A percentile compares a stretch with the other conserved stretches of the same genome.
phyloP scores from a whole-genome alignment of 1,140 invertebrate species.

The Ostrea denselamellosa region DNA sequence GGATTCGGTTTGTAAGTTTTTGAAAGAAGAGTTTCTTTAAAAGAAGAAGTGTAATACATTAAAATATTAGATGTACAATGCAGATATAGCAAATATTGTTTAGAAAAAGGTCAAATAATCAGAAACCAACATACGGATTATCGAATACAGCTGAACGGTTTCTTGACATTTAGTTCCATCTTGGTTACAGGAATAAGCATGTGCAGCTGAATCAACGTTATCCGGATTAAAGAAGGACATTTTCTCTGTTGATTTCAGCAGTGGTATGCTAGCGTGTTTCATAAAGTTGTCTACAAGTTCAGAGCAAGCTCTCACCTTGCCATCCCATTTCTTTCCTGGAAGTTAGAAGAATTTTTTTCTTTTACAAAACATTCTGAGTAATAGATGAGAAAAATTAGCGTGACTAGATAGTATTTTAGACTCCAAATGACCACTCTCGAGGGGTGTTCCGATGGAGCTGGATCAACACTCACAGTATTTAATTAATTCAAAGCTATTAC shows the following conservation, averaged over 20 bases:
- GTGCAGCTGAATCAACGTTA: constrained; percentile 49
- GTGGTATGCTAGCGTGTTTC: constrained; percentile 45
- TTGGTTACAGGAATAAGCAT: constrained; percentile 54
- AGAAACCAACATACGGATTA: constrained; percentile 52
- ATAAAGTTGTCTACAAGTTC: constrained; percentile 54
- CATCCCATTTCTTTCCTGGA: constrained; percentile 56
- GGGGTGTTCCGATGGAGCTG: too few relatives aligned
- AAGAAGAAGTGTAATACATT: not conserved
- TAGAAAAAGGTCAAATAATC: not conserved
- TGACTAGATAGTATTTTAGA: too few relatives aligned
- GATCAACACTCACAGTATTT: too few relatives aligned
- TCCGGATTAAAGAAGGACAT: constrained; percentile 58
- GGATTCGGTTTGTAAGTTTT: constrained; percentile 53
- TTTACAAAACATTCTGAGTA: too few relatives aligned
- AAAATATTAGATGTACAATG: not conserved
- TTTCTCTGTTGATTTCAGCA: constrained; percentile 44
- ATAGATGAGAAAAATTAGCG: too few relatives aligned
- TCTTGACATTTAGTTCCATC: constrained; percentile 54
- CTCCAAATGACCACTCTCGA: too few relatives aligned
- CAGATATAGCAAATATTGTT: not conserved
- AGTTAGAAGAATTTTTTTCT: not conserved
- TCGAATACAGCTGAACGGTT: constrained; percentile 54
- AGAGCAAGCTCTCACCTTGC: constrained; percentile 54
- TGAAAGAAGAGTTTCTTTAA: constrained; percentile 22
- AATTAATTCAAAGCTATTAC: too few relatives aligned